These are phyloP conservation scores for Gymnogyps californianus DNA, from an alignment of 2,113 vertebrate genomes.

Conservation along the genomic window DNA sequence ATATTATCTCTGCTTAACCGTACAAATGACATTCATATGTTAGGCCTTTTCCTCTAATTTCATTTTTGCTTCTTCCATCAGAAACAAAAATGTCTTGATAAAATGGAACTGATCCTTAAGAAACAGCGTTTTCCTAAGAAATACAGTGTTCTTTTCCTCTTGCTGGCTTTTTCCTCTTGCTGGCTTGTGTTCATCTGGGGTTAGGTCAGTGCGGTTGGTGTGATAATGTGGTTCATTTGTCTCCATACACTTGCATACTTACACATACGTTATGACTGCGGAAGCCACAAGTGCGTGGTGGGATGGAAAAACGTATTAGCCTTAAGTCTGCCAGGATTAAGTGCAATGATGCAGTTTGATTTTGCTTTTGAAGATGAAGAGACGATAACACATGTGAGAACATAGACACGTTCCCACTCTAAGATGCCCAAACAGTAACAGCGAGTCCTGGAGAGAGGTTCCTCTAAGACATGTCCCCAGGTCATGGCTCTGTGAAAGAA, in stretches of 20 bases:
- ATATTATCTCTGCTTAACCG: conserved; percentile 38
- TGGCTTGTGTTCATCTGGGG: neutral
- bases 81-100: conserved; percentile 54
- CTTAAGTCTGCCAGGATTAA: neutral
- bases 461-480: neutral
- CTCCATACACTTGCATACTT: neutral
- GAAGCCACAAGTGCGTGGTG: neutral
- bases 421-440: neutral
- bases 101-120: conserved; percentile 46
- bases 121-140: conserved; percentile 51
- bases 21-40: conserved; percentile 50
- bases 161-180: neutral
- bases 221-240: neutral
- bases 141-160: conserved; percentile 19
- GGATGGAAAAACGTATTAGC: neutral
- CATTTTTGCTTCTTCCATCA: conserved; percentile 63
- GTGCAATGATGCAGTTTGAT: neutral
- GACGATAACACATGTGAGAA: neutral
- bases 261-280: neutral
- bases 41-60: conserved; percentile 44
- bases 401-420: neutral
- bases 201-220: neutral
- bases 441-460: neutral
- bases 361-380: neutral
- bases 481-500: neutral